Percentiles rank a stretch among this genome's conserved stretches.
phyloP scores from a whole-genome alignment of 2,888 invertebrate species.

The Orthonevra nobilis region DNA sequence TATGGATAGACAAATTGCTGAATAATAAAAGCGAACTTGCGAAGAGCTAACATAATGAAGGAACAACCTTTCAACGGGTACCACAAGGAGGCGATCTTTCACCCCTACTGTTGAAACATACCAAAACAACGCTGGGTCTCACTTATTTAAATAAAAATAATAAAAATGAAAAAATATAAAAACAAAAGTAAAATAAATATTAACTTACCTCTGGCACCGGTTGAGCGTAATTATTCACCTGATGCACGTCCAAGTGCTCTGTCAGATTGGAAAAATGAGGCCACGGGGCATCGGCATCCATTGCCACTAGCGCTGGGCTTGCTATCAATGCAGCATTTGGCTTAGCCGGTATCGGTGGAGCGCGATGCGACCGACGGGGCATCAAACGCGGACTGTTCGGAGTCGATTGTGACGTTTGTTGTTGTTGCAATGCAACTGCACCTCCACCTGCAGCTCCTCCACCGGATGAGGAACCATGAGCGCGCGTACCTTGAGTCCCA shows the following conservation, averaged over 20 bases:
- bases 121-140: too few relatives aligned
- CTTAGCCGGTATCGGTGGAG: constrained; percentile 78
- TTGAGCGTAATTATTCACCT: constrained; percentile 80
- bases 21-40: too few relatives aligned
- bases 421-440: constrained; percentile 21
- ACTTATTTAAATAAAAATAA: too few relatives aligned
- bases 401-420: constrained; percentile 82
- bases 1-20: too few relatives aligned
- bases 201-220: constrained; percentile 78
- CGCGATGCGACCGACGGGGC: constrained; percentile 82
- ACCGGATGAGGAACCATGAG: constrained; percentile 17
- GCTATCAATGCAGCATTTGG: constrained; percentile 73
- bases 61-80: too few relatives aligned
- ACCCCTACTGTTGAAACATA: too few relatives aligned
- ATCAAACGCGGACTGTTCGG: constrained; percentile 88
- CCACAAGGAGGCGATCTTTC: too few relatives aligned
- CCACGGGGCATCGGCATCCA: constrained; percentile 79
- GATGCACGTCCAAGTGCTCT: constrained; percentile 79
- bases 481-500: constrained; percentile 66
- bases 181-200: not conserved
- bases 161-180: constrained; percentile 17
- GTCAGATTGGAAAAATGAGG: constrained; percentile 78
- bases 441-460: constrained; percentile 12
- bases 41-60: too few relatives aligned
- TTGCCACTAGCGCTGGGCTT: constrained; percentile 75